phyloP scores from a whole-genome alignment of 2,797 vertebrate species.

The Hirundo rustica region DNA sequence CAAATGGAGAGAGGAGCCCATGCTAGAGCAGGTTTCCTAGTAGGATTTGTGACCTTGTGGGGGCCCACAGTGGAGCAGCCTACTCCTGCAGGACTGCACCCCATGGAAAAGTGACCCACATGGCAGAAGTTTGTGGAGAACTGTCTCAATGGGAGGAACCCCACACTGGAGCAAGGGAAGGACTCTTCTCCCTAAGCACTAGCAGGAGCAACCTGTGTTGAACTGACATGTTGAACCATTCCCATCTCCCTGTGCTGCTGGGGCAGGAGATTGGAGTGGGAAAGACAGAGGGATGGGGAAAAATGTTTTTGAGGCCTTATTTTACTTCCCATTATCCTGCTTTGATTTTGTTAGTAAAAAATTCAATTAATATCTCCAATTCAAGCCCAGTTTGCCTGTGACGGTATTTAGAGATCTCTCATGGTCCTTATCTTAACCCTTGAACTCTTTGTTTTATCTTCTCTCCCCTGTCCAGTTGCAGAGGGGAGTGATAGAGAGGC shows the following conservation, averaged over 20 bases:
- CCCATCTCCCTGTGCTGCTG: not conserved
- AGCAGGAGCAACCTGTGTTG: not conserved
- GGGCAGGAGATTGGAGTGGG: not conserved
- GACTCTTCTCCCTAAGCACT: not conserved
- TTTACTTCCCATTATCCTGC: not conserved
- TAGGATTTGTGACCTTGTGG: not conserved
- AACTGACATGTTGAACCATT: not conserved
- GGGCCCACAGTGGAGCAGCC: not conserved
- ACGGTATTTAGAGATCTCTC: not conserved
- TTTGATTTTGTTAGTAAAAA: not conserved
- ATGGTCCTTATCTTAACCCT: not conserved
- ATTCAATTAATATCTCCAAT: not conserved
- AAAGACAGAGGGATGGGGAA: not conserved
- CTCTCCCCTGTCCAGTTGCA: not conserved
- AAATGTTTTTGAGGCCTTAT: not conserved
- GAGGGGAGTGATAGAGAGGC: not conserved
- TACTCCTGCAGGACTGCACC: not conserved
- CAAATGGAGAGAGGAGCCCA: not conserved
- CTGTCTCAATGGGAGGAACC: not conserved
- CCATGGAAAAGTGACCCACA: not conserved
- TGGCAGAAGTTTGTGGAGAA: not conserved
- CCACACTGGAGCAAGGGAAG: rapidly evolving
- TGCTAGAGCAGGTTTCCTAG: not conserved
- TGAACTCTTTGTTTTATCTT: not conserved
- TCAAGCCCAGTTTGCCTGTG: not conserved